Base-by-base conservation (phyloP, 2,113 vertebrate species). In the Thymallus thymallus region DNA sequence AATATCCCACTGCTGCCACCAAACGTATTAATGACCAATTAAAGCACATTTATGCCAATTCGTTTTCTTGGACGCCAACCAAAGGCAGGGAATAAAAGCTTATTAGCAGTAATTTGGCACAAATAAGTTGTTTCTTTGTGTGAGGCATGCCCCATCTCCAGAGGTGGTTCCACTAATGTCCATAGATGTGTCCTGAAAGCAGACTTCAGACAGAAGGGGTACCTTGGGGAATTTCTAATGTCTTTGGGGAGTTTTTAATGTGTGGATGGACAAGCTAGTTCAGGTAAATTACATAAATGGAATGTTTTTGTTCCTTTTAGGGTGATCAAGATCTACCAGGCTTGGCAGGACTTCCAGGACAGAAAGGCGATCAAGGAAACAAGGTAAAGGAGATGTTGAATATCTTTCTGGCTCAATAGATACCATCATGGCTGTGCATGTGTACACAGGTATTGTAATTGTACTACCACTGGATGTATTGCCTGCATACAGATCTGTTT, bases 261-360 rank as follows among this genome's bases (percentile, higher is more conserved):
- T 9, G 60, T 63, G 61, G 22, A 26, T 0, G 20, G 58, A 23
- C n/a, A 26, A 29, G 22, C 22, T 63, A n/a, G 12, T 23, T 63
- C 61, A 63, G 9, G 0, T 63, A 4, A 13, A 63, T 63, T 26
- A 32, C 10, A 55, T 66, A 1, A 51, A 55, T 63, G 24, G 18
- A 32, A 66, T 77, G 20, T 18, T 41, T 46, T 32, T 55, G n/a
- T 48, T 29, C n/a, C 58, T 12, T 86, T 63, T 86, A 98, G 96
- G 96, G 93, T 76, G 94, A 95, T 88, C 85, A 90, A 81, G 95
- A 93, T 81, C 85, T 92, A 71, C 93, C 91, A 3, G 94, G 93
- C 74, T 71, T 78, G 70, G 76, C 77, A 73, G 95, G 94, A 81
- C 89, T 93, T 71, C 90, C 93, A 46, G 95, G 94, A 75, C 88